Evolutionary conservation across 2,113 vertebrate genomes (phyloP).

Genomic region (Callorhinus ursinus): DNA sequence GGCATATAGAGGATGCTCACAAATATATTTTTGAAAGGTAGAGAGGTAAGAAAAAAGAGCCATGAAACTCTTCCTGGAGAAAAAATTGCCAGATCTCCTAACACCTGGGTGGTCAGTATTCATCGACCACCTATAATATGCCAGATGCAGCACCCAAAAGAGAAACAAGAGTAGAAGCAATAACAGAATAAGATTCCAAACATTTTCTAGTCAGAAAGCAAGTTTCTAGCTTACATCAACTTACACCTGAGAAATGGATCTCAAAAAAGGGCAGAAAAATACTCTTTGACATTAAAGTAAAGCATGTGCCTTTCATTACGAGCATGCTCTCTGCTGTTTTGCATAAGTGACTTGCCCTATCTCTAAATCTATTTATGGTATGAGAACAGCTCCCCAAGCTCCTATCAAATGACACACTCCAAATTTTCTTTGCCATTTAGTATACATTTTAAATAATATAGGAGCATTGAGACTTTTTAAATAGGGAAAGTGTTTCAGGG

Average conservation of each 20-base stretch:
- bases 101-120: neutral
- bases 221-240: neutral
- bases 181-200: neutral
- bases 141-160: neutral
- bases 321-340: neutral
- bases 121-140: neutral
- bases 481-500: neutral
- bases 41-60: neutral
- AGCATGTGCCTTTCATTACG: neutral
- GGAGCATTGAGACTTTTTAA: neutral
- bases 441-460: neutral
- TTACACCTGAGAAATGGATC: neutral
- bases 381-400: neutral
- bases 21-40: neutral
- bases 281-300: neutral
- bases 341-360: neutral
- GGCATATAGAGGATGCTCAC: neutral
- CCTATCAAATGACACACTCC: neutral
- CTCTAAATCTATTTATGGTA: neutral
- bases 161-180: neutral
- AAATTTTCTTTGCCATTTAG: neutral
- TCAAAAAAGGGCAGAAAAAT: neutral
- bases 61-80: neutral
- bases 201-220: neutral
- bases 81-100: neutral